Base-by-base conservation (phyloP, 2,888 invertebrate species). In the Notodonta ziczac region DNA sequence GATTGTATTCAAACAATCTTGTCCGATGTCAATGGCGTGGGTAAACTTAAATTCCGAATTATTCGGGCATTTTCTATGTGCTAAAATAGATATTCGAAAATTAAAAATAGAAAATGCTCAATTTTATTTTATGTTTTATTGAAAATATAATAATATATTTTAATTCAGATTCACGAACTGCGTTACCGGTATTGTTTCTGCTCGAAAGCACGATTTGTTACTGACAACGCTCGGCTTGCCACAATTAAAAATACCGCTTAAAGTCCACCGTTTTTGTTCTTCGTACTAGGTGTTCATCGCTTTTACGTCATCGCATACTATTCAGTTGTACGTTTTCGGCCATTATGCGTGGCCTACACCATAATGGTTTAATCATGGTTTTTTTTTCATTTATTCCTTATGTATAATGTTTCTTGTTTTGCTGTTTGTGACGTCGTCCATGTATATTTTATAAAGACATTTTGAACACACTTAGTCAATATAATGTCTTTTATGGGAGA, bases 131-230 rank as follows among this genome's bases (percentile, higher is more conserved):
- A 3, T 46, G 13, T 50, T 50, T 16, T 50, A 0, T 8, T 14
- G 46, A 32, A 56, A 61, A 46, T 10, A 42, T 53, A 57, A 58
- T 32, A 53, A 53, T 16, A 9, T 24, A 24, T 24, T 24, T 2
- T 56, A 59, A 35, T 24, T 57, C 14, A 16, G 40, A 54, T 57
- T 70, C 70, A 74, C 67, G 66, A 76, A 69, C 72, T 77, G 77
- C 77, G 78, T 76, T 71, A 70, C 70, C 58, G 63, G 60, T 71
- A 55, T 73, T 69, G 70, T 72, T 66, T 48, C 9, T 13, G 70
- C 67, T 65, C 61, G 66, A 32, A 59, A 68, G 82, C 83, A 82
- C 82, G 76, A 75, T 74, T 61, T 76, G 74, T 78, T 66, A 76
- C 71, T 76, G 71, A 73, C 70, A 65, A 63, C 58, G 73, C 77